Conservation (phyloP, 2,888 invertebrate species). For the Cataglyphis livida region DNA sequence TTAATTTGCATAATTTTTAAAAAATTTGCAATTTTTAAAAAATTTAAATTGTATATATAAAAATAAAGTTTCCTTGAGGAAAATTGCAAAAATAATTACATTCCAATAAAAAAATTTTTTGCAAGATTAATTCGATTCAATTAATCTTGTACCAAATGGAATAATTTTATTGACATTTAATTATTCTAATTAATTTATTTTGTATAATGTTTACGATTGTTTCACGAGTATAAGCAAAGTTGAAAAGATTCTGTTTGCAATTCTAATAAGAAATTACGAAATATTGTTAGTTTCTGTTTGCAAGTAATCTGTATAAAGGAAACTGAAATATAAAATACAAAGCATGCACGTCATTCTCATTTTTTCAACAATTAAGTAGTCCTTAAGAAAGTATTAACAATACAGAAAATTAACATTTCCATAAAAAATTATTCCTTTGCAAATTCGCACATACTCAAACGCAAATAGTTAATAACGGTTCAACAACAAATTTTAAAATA, state of each 20-base stretch:
- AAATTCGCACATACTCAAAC: background rate
- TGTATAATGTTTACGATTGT: background rate
- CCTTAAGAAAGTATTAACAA: slow-evolving; percentile 2
- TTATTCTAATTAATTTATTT: background rate
- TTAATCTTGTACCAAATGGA: background rate
- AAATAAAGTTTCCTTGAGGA: background rate
- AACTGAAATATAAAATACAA: background rate
- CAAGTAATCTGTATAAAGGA: background rate
- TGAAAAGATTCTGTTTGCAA: background rate
- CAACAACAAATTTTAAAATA: background rate
- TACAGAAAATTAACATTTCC: slow-evolving; percentile 34
- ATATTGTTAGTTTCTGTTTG: background rate
- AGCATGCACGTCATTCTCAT: slow-evolving; percentile 3
- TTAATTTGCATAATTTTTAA: background rate
- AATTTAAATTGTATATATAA: slow-evolving; percentile 12
- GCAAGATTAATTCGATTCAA: background rate
- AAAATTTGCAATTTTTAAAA: slow-evolving; percentile 5
- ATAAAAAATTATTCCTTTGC: slow-evolving; percentile 2
- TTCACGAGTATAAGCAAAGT: background rate
- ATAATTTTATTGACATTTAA: background rate
- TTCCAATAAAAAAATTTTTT: background rate
- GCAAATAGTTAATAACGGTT: background rate
- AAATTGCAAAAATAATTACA: background rate
- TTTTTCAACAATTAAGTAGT: slow-evolving; percentile 3
- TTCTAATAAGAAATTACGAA: background rate